phyloP scores from a whole-genome alignment of 2,113 vertebrate species.

The Regulus satrapa region DNA sequence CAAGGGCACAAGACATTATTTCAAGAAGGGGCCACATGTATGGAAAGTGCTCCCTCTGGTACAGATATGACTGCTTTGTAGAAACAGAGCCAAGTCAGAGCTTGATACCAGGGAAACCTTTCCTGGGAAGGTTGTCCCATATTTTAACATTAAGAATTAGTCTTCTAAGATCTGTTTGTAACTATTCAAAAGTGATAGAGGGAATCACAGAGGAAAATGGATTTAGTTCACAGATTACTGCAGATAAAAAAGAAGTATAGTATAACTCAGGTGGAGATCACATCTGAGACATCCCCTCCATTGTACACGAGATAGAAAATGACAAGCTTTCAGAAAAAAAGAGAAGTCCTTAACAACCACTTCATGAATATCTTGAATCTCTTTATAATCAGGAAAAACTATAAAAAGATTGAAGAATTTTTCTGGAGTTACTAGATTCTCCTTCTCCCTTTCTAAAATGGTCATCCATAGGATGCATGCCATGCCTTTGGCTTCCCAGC shows the following conservation, averaged over 20 bases:
- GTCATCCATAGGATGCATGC: not conserved
- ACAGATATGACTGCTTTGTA: not conserved
- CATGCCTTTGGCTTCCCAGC: not conserved
- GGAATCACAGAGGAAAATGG: not conserved
- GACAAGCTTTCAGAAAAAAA: constrained; percentile 11
- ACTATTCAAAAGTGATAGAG: not conserved
- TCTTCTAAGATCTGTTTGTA: not conserved
- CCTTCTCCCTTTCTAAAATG: not conserved
- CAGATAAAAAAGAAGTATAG: constrained; percentile 6
- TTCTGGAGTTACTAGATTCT: not conserved
- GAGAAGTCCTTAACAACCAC: constrained; percentile 2
- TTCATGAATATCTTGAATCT: not conserved
- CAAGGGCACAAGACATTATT: not conserved
- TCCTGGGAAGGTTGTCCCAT: not conserved
- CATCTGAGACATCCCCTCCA: not conserved
- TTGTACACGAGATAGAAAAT: not conserved
- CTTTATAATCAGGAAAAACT: not conserved
- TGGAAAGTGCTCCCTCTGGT: not conserved
- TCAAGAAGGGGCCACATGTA: not conserved
- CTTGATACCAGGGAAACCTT: not conserved
- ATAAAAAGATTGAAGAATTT: not conserved
- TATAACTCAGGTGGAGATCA: not conserved
- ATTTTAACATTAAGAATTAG: not conserved
- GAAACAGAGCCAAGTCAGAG: not conserved
- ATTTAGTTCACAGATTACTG: not conserved